Conservation (phyloP, 2,113 vertebrate species). For the Salminus brasiliensis region DNA sequence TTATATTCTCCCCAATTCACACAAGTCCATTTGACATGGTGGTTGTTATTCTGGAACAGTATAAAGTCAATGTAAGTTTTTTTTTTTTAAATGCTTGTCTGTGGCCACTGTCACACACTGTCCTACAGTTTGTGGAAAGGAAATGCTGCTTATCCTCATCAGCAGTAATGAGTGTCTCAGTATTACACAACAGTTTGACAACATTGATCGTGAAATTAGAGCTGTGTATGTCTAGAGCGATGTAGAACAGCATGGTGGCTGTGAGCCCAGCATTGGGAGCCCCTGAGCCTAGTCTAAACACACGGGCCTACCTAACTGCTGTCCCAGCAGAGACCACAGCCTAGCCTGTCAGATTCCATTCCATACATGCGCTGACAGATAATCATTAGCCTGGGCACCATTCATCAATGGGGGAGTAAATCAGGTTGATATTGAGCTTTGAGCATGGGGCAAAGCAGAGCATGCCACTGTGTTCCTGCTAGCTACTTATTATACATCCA, state of each 20-base stretch:
- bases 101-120: not conserved
- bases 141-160: conserved; percentile 55
- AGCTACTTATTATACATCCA: not conserved
- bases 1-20: too few relatives aligned
- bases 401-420: conserved; percentile 70
- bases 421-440: conserved; percentile 70
- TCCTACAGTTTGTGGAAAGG: conserved; percentile 37
- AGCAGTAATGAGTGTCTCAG: conserved; percentile 42
- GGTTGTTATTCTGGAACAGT: not conserved
- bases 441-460: conserved; percentile 60
- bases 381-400: conserved; percentile 73
- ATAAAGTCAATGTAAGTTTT: too few relatives aligned
- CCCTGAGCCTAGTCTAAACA: conserved; percentile 46
- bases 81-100: too few relatives aligned
- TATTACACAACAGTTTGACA: conserved; percentile 62
- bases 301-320: conserved; percentile 40
- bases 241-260: not conserved
- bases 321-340: conserved; percentile 68
- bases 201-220: conserved; percentile 64
- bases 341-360: conserved; percentile 73
- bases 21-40: too few relatives aligned
- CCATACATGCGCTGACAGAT: conserved; percentile 71
- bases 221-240: conserved; percentile 50
- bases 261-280: not conserved
- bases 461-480: conserved; percentile 29